Evolutionary conservation across 2,797 vertebrate genomes (phyloP).

Genomic region (Sparus aurata): DNA sequence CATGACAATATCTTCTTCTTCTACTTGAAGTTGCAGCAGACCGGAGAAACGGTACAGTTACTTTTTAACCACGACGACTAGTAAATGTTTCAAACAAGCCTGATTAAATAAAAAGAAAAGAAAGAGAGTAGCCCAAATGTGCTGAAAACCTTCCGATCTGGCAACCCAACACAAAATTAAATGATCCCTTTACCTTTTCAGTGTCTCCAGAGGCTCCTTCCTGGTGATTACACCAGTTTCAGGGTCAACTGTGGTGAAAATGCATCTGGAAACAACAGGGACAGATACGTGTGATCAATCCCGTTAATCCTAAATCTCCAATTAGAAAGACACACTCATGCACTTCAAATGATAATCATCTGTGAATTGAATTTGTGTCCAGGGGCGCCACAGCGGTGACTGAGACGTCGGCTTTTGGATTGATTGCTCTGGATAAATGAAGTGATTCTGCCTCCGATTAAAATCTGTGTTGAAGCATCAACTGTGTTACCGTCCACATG

Average conservation of each 20-base stretch:
- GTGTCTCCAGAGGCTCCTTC: conserved; percentile 93
- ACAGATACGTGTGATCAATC: neutral
- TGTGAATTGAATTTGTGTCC: neutral
- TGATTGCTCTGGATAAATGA: conserved; percentile 7
- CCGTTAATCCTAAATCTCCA: neutral
- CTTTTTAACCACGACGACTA: no score
- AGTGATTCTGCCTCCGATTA: conserved; percentile 10
- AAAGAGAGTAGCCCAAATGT: neutral
- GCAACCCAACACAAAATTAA: neutral
- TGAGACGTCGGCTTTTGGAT: neutral
- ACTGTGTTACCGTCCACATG: conserved; percentile 89
- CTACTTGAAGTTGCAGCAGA: no score
- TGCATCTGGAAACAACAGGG: conserved; percentile 84
- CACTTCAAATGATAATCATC: neutral
- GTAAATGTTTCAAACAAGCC: no score
- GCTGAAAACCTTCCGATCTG: neutral
- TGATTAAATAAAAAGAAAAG: neutral
- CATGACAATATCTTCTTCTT: neutral
- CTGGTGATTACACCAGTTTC: conserved; percentile 89
- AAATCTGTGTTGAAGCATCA: conserved; percentile 28
- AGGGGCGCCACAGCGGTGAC: neutral
- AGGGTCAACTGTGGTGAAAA: conserved; percentile 94
- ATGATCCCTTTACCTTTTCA: conserved; percentile 87
- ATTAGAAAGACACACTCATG: neutral
- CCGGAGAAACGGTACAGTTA: no score